A percentile compares a stretch with the other conserved stretches of the same genome.
These are phyloP conservation scores for Bujurquina vittata DNA, from an alignment of 2,113 vertebrate genomes.

Conservation along the genomic window DNA sequence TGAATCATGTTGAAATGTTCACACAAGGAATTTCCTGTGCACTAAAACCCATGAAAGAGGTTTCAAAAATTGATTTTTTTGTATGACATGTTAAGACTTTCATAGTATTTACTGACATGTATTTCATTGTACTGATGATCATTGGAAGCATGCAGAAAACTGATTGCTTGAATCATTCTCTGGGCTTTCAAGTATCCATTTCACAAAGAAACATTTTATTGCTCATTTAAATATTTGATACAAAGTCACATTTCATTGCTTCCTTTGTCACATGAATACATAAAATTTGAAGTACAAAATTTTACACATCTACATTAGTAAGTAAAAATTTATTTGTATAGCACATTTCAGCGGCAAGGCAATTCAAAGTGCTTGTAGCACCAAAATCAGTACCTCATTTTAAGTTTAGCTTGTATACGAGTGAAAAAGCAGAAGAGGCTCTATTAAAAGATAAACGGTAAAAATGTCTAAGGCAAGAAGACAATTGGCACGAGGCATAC, in stretches of 20 bases:
- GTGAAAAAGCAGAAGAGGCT: neutral
- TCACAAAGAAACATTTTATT: conserved; percentile 49
- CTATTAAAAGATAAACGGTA: neutral
- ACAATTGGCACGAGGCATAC: conserved; percentile 44
- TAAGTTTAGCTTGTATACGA: conserved; percentile 4
- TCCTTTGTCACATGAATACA: neutral
- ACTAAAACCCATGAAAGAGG: neutral
- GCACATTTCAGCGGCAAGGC: no score
- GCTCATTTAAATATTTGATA: conserved; percentile 64
- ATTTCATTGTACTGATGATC: no score
- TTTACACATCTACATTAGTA: no score
- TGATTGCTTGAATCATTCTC: neutral
- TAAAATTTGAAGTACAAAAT: conserved; percentile 55
- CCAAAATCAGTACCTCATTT: neutral
- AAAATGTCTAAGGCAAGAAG: conserved; percentile 1
- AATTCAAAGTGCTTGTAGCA: no score
- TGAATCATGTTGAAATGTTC: neutral
- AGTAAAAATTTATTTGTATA: no score
- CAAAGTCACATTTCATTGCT: conserved; percentile 26
- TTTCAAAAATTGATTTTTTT: neutral
- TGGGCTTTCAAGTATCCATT: neutral
- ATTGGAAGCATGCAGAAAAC: neutral
- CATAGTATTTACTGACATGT: neutral
- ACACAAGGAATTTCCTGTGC: neutral
- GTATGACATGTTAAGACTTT: neutral